Evolutionary conservation across 2,113 vertebrate genomes (phyloP).

Genomic region (Paramisgurnus dabryanus): DNA sequence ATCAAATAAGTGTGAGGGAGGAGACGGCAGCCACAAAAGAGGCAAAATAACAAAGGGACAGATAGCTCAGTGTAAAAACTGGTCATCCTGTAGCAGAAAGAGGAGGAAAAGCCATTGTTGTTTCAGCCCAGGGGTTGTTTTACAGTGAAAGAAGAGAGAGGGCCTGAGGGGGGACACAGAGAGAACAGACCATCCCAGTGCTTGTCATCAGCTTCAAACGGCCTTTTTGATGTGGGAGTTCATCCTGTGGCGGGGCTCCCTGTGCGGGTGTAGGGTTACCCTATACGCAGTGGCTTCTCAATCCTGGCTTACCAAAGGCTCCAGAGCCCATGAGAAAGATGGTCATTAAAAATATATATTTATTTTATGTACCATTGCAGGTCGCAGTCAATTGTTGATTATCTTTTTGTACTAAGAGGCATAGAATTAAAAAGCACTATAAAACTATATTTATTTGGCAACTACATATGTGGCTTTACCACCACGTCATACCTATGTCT

Average conservation of each 20-base stretch:
- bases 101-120: constrained; percentile 66
- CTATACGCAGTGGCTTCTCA: constrained; percentile 55
- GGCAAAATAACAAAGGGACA: constrained; percentile 50
- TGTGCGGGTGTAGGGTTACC: constrained; percentile 70
- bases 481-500: constrained; percentile 11
- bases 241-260: constrained; percentile 61
- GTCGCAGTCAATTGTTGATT: constrained; percentile 50
- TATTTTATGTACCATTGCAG: constrained; percentile 51
- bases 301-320: constrained; percentile 47
- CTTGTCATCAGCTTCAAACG: constrained; percentile 75
- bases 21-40: constrained; percentile 46
- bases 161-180: constrained; percentile 57
- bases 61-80: constrained; percentile 49
- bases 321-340: constrained; percentile 43
- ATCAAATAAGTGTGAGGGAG: constrained; percentile 36
- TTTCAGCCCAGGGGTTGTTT: constrained; percentile 63
- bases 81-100: constrained; percentile 53
- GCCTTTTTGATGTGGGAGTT: constrained; percentile 70
- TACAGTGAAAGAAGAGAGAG: constrained; percentile 62
- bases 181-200: constrained; percentile 63
- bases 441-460: constrained; percentile 13
- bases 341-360: constrained; percentile 55
- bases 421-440: constrained; percentile 17
- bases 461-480: constrained; percentile 6
- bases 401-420: constrained; percentile 23